Base-by-base conservation (phyloP, 2,888 invertebrate species). In the Drosophila mimetica region DNA sequence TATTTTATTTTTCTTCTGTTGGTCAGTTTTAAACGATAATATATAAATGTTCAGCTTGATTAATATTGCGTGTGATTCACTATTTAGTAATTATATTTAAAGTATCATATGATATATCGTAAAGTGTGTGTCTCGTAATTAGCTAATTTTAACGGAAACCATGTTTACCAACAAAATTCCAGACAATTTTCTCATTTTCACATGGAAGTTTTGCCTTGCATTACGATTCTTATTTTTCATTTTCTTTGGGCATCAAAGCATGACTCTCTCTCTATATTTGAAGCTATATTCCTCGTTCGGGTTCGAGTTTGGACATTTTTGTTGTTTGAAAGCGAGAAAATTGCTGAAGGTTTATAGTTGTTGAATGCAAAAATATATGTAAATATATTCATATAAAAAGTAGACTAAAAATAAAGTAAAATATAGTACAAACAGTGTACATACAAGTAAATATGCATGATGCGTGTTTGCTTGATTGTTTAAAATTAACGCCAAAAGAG, bases 41-140 rank as follows among this genome's bases (percentile, higher is more conserved):
- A 86, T 79, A 74, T 58, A 78, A 86, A 74, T 91, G 91, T 92
- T 92, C 71, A 63, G 63, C 50, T 64, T 64, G 74, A 78, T 84
- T 84, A 81, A 84, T 85, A 88, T 88, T 81, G 80, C 76, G 76
- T 86, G 75, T 86, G 76, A 69, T 60, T 75, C 47, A 64, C 75
- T 63, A 72, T 57, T 67, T 69, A 42, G 51, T 65, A 65, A 64
- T 65, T 65, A 65, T 51, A 36, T 46, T 65, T 64, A 46, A 58
- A 14, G 58, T 58, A 60, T 60, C 28, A 18, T 44, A 60, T 48
- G n/a, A 41, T 28, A 41, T 32, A 41, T 57, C 55, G 55, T 57
- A 57, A 18, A 48, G 48, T 22, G 47, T 28, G 42, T 63, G 47
- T 34, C 16, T 70, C 47, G 53, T 69, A 30, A 39, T 63, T 71